phyloP scores from a whole-genome alignment of 2,113 vertebrate genomes.

The Tyto alba region DNA sequence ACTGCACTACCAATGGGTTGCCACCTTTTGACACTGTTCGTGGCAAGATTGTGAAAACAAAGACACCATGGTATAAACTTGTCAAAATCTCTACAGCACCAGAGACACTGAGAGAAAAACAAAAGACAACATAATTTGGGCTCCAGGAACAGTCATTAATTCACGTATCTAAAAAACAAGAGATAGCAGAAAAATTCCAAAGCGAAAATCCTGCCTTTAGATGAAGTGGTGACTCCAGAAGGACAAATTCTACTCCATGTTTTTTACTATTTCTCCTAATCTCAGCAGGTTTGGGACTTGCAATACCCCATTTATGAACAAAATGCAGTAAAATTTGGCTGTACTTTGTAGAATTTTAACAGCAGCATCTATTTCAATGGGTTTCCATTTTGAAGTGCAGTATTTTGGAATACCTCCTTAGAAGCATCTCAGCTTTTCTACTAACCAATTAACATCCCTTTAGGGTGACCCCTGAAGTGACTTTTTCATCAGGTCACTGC shows the following conservation, averaged over 20 bases:
- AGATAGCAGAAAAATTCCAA: not conserved
- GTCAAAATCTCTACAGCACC: not conserved
- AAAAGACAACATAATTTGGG: not conserved
- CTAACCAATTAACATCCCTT: not conserved
- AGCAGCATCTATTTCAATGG: not conserved
- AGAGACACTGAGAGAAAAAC: not conserved
- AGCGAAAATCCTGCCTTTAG: not conserved
- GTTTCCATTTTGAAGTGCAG: not conserved
- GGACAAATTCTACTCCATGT: not conserved
- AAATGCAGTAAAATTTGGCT: not conserved
- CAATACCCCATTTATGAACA: not conserved
- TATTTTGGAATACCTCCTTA: not conserved
- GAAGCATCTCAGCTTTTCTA: not conserved
- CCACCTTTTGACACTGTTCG: not conserved
- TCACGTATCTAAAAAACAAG: accelerated
- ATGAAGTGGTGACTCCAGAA: not conserved
- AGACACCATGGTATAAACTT: not conserved
- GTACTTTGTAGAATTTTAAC: not conserved
- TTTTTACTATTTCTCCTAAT: not conserved
- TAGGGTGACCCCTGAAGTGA: not conserved
- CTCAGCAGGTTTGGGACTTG: not conserved
- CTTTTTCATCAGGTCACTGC: not conserved
- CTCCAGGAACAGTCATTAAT: not conserved
- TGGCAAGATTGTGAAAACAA: not conserved
- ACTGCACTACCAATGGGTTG: not conserved